Evolutionary conservation across 2,113 vertebrate species (phyloP).

Genomic region (Phylloscopus trochilus): DNA sequence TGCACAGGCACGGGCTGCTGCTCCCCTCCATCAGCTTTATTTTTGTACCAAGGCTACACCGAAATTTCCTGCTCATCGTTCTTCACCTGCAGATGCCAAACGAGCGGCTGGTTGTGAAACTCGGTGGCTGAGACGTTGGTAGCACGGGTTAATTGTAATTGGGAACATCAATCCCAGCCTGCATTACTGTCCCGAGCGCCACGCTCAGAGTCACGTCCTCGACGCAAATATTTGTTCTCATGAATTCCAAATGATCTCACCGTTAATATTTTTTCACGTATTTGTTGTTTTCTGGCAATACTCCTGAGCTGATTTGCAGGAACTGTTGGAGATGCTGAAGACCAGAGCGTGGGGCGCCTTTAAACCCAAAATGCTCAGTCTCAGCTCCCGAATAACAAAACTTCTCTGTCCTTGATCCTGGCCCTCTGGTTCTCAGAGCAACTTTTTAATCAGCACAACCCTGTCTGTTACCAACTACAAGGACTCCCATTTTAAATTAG

Average conservation of each 20-base stretch:
- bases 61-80: background rate
- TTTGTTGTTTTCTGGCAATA: background rate
- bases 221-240: background rate
- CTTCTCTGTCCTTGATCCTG: background rate
- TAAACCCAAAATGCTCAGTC: background rate
- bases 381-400: background rate
- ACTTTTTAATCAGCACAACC: background rate
- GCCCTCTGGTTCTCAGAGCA: background rate
- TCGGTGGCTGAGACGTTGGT: background rate
- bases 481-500: background rate
- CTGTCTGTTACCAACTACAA: background rate
- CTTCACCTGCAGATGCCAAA: background rate
- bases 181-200: rapidly evolving
- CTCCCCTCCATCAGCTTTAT: background rate
- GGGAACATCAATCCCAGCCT: background rate
- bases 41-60: background rate
- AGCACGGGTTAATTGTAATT: background rate
- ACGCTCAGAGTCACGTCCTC: background rate
- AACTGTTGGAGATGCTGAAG: background rate
- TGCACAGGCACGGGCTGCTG: background rate
- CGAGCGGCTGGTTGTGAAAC: background rate
- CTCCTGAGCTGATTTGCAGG: background rate
- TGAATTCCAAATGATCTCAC: background rate
- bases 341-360: background rate
- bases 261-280: background rate